A percentile compares a stretch with the other conserved stretches of the same genome.
Conservation (phyloP, 2,888 invertebrate species). For the Lithodes maja region DNA sequence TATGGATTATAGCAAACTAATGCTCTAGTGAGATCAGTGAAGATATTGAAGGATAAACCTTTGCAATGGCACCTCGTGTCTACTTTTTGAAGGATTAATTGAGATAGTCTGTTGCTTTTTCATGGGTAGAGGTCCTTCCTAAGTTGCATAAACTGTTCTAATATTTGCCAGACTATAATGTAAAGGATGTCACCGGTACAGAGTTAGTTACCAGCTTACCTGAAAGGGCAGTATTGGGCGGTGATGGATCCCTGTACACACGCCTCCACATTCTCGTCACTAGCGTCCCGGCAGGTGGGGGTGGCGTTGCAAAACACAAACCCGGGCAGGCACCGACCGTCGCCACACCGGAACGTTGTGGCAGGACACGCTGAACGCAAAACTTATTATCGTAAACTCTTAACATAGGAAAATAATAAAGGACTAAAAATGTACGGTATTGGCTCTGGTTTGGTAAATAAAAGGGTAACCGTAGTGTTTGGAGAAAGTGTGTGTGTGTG, state of each 20-base stretch:
- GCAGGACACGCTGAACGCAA: constrained; percentile 80
- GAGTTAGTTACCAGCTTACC: constrained; percentile 24
- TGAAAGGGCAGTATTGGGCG: constrained; percentile 69
- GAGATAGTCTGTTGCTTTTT: no score
- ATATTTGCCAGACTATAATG: no score
- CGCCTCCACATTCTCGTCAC: constrained; percentile 88
- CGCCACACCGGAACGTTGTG: constrained; percentile 88
- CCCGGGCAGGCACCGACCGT: constrained; percentile 90
- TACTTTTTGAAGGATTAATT: no score
- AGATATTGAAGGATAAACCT: no score
- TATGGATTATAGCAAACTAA: no score
- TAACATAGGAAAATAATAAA: not conserved
- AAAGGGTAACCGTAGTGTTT: not conserved
- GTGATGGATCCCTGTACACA: constrained; percentile 79
- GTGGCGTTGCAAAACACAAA: constrained; percentile 95
- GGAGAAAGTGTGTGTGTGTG: not conserved
- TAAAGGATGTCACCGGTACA: no score
- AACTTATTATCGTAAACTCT: not conserved
- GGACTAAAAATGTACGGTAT: not conserved
- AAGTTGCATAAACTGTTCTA: no score
- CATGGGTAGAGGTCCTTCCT: no score
- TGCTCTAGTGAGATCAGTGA: no score
- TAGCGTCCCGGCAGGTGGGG: constrained; percentile 89
- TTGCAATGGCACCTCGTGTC: no score
- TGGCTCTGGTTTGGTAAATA: not conserved